Evolutionary conservation across 2,797 vertebrate species (phyloP), one percentile per base, ranked within the genome.

Genomic region (Avahi laniger): DNA sequence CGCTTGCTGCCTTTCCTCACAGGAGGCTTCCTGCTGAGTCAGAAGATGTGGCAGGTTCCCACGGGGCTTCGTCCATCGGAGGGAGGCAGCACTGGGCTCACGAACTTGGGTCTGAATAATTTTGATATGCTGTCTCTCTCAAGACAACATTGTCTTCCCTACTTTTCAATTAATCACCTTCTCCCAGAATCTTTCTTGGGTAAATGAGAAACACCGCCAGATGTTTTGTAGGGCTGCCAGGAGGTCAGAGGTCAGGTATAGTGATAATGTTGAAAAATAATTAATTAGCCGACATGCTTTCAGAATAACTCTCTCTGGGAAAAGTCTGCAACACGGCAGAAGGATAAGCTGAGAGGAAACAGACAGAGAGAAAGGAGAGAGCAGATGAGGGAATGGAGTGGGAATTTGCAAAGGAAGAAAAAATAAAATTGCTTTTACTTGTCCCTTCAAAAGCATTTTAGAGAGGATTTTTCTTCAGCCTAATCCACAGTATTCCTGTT

Each of bases 201-300:
- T 33, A 82, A 98, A 91, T 95, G 93, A 95, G 96, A 96, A 97
- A 97, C 95, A 84, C 70, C 96, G 93, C 75, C 95, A 73, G 96
- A 86, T 90, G 86, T 97, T 93, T 98, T 97, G 81, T 95, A 97
- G 91, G 97, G 59, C 59, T 97, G 94, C 95, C 97, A 98, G 94
- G 95, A 97, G 97, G 97, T 98, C 96, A 97, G 96, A 98, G 95
- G 96, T 98, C 94, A 95, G 59, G 76, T 95, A 96, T 93, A 98
- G 97, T 98, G 98, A 96, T 92, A 50, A 96, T 97, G 92, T 87
- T 97, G 80, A 98, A 98, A 98, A 98, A 97, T 98, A 98, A 98
- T 97, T 98, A 98, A 98, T 98, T 98, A 97, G 90, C 85, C 98
- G 96, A 95, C 89, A 97, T 98, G 96, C 96, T 98, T 76, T 94